phyloP scores from a whole-genome alignment of 1,140 invertebrate species.

The Zaprionus camerounensis region DNA sequence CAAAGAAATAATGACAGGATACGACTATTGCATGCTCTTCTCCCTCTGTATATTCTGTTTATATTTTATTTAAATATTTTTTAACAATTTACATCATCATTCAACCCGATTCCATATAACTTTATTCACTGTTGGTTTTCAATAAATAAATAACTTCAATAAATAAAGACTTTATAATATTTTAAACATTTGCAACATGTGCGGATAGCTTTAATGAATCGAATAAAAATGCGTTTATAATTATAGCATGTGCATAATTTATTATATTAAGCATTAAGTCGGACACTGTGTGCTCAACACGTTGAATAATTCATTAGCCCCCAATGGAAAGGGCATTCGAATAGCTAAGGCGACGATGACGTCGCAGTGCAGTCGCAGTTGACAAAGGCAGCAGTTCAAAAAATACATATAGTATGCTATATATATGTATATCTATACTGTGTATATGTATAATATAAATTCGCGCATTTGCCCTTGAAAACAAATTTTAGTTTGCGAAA shows the following conservation, averaged over 20 bases:
- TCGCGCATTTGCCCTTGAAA: conserved; percentile 79
- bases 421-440: conserved; percentile 3
- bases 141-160: neutral
- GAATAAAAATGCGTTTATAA: neutral
- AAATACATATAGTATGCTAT: conserved; percentile 32
- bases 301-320: neutral
- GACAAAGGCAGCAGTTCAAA: conserved; percentile 41
- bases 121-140: neutral
- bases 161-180: neutral
- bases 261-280: neutral
- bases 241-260: conserved; percentile 2
- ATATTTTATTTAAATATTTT: neutral
- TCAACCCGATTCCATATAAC: neutral
- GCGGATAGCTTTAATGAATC: neutral
- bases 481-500: conserved; percentile 78
- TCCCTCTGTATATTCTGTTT: neutral
- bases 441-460: conserved; percentile 48
- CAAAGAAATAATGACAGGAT: neutral
- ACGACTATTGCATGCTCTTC: neutral
- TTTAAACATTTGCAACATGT: neutral
- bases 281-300: neutral
- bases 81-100: neutral
- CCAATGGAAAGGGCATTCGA: conserved; percentile 47
- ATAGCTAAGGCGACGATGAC: conserved; percentile 52
- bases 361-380: conserved; percentile 55